phyloP scores from a whole-genome alignment of 2,888 invertebrate genomes.

The Chrysolina americana region DNA sequence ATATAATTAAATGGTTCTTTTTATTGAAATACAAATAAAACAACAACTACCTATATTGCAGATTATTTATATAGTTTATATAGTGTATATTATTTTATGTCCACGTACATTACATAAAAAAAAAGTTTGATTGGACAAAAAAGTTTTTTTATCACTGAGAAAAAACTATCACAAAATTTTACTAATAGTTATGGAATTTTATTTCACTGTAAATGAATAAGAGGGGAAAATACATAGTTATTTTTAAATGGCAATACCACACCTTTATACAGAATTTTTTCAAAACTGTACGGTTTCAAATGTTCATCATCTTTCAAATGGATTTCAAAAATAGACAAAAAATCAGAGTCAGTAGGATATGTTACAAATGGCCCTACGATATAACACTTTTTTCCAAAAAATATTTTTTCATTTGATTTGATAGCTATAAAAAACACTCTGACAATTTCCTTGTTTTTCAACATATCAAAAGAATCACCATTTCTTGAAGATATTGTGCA shows the following conservation, averaged over 20 bases:
- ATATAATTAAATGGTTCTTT: too few species aligned
- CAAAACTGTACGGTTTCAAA: constrained; percentile 28
- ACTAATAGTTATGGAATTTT: too few species aligned
- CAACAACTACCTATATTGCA: too few species aligned
- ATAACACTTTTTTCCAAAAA: constrained; percentile 29
- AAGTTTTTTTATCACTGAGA: too few species aligned
- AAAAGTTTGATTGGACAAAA: too few species aligned
- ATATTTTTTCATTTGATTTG: constrained; percentile 15
- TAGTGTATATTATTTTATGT: too few species aligned
- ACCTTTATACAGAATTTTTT: constrained; percentile 27
- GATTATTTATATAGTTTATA: too few species aligned
- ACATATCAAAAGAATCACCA: constrained; percentile 7
- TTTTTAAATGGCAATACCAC: constrained; percentile 27
- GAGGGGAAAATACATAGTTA: constrained; percentile 13
- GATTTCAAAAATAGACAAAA: constrained; percentile 31
- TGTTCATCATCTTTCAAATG: constrained; percentile 28
- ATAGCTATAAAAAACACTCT: constrained; percentile 25
- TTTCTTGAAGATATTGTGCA: constrained; percentile 15
- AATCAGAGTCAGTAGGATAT: constrained; percentile 31
- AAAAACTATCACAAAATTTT: too few species aligned
- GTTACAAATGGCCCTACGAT: constrained; percentile 23
- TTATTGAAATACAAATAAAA: too few species aligned
- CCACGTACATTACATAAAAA: too few species aligned
- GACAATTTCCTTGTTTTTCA: constrained; percentile 20
- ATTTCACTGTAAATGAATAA: constrained; percentile 23